Evolutionary conservation across 1,140 invertebrate species (phyloP), one percentile per base, ranked within the genome.

Genomic region (Pectinophora gossypiella): DNA sequence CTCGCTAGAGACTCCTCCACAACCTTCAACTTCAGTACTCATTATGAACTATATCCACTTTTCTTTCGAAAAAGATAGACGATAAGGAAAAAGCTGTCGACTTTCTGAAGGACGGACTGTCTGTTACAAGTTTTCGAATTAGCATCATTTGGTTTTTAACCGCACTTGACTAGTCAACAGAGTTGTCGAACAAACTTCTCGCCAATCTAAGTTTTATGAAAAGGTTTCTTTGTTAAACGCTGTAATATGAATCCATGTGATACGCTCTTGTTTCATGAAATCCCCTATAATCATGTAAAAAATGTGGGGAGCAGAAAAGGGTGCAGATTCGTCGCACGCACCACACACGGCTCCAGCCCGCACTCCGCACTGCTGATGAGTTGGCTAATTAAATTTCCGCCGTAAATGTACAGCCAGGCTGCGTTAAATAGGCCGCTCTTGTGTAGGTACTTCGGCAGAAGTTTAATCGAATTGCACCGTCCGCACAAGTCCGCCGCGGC

Each of bases 401-500:
- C 55, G 71, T 74, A 74, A 72, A 75, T 78, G 68, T 80, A 81
- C 70, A 72, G 57, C 48, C 62, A 61, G 66, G 64, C 71, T 69
- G 67, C 61, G 65, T 80, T 81, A 79, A 80, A 70, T 75, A 80
- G 78, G 72, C 75, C 61, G 64, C 69, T 75, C 65, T 64, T 74
- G 64, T 72, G 60, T 70, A 63, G 54, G 64, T 76, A 78, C 71
- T 80, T 85, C 45, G 61, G 64, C 43, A 56, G 57, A 79, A 82
- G 73, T 85, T 85, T 83, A 85, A 85, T 83, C 78, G 81, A 85
- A 81, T 82, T 71, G 78, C 76, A 79, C 59, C 75, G 75, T 59
- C 72, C 71, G 64, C 66, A 59, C 54, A 56, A 67, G 71, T 69
- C 73, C 66, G 66, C 58, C 54, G 61, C 48, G 56, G 56, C 61